Percentiles rank a stretch among this genome's conserved stretches.
These are phyloP conservation scores for Neosalanx taihuensis DNA, from an alignment of 2,797 vertebrate species.

Conservation along the genomic window DNA sequence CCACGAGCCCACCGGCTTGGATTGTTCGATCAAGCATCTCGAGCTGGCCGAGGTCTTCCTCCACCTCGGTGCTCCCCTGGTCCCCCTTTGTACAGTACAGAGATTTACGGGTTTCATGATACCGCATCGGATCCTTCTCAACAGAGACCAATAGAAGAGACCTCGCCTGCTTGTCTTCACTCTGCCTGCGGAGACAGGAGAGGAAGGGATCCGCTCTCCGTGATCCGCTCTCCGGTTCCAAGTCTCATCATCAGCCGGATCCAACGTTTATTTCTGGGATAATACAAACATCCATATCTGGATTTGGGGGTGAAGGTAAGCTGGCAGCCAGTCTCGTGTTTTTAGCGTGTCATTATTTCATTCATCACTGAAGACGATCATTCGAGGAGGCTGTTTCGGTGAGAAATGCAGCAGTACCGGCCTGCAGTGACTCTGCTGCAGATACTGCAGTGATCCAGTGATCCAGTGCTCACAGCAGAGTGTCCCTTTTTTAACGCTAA, in stretches of 20 bases:
- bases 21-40: conserved; percentile 30
- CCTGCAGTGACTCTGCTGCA: conserved; percentile 65
- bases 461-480: conserved; percentile 23
- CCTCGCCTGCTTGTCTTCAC: conserved; percentile 27
- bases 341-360: conserved; percentile 3
- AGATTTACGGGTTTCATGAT: conserved; percentile 15
- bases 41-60: conserved; percentile 12
- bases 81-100: conserved; percentile 12
- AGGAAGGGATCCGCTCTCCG: conserved; percentile 41
- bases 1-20: conserved; percentile 42
- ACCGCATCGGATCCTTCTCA: conserved; percentile 24
- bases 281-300: conserved; percentile 38
- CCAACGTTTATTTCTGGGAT: conserved; percentile 44
- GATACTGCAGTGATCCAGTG: conserved; percentile 70
- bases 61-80: conserved; percentile 21
- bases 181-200: conserved; percentile 50
- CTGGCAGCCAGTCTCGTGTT: conserved; percentile 5
- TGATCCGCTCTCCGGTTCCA: conserved; percentile 39
- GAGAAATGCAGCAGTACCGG: conserved; percentile 58
- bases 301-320: conserved; percentile 66
- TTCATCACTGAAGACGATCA: conserved; percentile 27
- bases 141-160: conserved; percentile 13
- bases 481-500: neutral
- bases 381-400: conserved; percentile 42
- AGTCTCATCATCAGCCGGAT: conserved; percentile 51